phyloP scores from a whole-genome alignment of 2,888 invertebrate species.

The Rotaria socialis region DNA sequence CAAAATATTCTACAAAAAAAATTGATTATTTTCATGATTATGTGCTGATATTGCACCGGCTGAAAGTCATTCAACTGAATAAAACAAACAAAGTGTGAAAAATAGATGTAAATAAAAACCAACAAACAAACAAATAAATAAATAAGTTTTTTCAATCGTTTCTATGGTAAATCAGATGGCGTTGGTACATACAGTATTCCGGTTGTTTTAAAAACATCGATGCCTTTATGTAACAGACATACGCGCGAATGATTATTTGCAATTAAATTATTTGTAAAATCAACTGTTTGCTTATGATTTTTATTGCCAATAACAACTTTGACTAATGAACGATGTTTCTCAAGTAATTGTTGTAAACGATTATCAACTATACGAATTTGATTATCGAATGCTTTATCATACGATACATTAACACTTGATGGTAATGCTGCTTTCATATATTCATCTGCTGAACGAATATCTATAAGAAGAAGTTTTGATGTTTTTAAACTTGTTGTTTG shows the following conservation, averaged over 20 bases:
- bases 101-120: background rate
- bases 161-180: slow-evolving; percentile 47
- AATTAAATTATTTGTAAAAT: slow-evolving; percentile 82
- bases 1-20: slow-evolving; percentile 6
- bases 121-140: background rate
- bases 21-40: background rate
- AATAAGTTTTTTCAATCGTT: background rate
- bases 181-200: slow-evolving; percentile 61
- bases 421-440: slow-evolving; percentile 63
- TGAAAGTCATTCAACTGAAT: background rate
- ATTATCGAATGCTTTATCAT: slow-evolving; percentile 70
- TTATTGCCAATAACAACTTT: slow-evolving; percentile 71
- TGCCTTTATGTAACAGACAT: slow-evolving; percentile 82
- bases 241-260: slow-evolving; percentile 73
- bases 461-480: slow-evolving; percentile 66
- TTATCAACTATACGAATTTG: slow-evolving; percentile 70
- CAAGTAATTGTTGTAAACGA: slow-evolving; percentile 61
- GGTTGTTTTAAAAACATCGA: slow-evolving; percentile 67
- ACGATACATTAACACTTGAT: slow-evolving; percentile 81
- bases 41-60: background rate
- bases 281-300: slow-evolving; percentile 37
- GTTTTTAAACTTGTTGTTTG: slow-evolving; percentile 54
- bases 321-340: slow-evolving; percentile 67
- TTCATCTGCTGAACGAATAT: slow-evolving; percentile 69
- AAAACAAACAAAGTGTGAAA: background rate